Evolutionary conservation across 2,888 invertebrate species (phyloP).

Genomic region (Orthonevra nobilis): DNA sequence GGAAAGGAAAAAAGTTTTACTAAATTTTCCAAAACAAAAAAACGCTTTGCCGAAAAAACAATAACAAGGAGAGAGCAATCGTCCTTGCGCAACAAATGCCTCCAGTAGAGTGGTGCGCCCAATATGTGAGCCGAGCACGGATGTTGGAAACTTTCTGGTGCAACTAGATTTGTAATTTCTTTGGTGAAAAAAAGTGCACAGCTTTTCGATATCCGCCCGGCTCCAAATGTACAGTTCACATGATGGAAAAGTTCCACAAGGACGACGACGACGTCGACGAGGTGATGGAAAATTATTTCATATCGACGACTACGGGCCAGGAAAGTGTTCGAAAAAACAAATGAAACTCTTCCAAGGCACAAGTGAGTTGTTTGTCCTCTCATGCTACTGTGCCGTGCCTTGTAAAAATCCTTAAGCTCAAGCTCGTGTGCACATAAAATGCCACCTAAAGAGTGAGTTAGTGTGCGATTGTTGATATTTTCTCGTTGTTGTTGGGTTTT

Average conservation of each 20-base stretch:
- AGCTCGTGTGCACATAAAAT: constrained; percentile 34
- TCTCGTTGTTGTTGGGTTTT: constrained; percentile 6
- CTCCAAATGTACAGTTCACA: constrained; percentile 28
- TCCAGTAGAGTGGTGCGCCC: constrained; percentile 22
- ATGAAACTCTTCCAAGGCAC: constrained; percentile 64
- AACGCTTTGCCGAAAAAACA: constrained; percentile 53
- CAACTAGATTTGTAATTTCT: constrained; percentile 63
- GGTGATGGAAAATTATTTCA: constrained; percentile 70
- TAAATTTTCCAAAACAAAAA: no score
- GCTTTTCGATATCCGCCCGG: constrained; percentile 31
- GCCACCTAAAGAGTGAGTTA: constrained; percentile 57
- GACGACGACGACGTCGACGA: constrained; percentile 51
- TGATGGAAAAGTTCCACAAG: constrained; percentile 69
- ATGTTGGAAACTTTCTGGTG: constrained; percentile 2
- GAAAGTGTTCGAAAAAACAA: constrained; percentile 67
- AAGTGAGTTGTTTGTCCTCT: constrained; percentile 58
- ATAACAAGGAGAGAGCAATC: constrained; percentile 41
- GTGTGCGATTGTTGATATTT: constrained; percentile 8
- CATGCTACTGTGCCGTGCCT: constrained; percentile 41
- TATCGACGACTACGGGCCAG: no score
- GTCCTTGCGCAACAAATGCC: constrained; percentile 67
- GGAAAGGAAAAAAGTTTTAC: constrained; percentile 41
- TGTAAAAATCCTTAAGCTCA: not conserved
- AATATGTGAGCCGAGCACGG: no score
- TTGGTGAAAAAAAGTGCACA: constrained; percentile 36